phyloP scores from a whole-genome alignment of 92 coral and sea anemone species.

The Umimayanthus kanabou region DNA sequence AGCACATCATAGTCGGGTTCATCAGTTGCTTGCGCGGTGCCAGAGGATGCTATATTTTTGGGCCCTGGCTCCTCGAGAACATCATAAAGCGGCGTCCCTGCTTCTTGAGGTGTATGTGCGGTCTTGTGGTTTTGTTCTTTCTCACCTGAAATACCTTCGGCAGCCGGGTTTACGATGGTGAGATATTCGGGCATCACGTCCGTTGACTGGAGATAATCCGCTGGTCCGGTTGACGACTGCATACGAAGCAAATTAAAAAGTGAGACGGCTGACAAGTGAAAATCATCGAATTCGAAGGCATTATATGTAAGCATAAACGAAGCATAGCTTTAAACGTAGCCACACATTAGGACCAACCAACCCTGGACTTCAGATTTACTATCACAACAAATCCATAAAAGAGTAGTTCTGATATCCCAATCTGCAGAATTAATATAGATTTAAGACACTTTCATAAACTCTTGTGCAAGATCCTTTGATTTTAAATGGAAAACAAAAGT shows the following conservation, averaged over 20 bases:
- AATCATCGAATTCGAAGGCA: too few relatives aligned
- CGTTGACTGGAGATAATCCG: slow-evolving; percentile 15
- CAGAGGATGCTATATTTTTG: neutral
- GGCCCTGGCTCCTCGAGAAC: slow-evolving; percentile 13
- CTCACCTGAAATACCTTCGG: neutral
- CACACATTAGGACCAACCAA: too few relatives aligned
- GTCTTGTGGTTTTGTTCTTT: neutral
- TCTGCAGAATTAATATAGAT: too few relatives aligned
- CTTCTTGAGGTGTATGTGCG: neutral
- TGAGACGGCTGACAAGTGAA: neutral
- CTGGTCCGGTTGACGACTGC: slow-evolving; percentile 3
- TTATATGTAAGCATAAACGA: too few relatives aligned
- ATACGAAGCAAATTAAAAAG: neutral
- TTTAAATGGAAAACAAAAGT: too few relatives aligned
- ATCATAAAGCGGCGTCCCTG: slow-evolving; percentile 9
- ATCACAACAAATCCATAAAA: too few relatives aligned
- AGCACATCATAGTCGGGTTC: slow-evolving; percentile 42
- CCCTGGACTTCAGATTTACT: too few relatives aligned
- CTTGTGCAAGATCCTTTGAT: too few relatives aligned
- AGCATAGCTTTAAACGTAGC: too few relatives aligned
- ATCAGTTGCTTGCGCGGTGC: neutral
- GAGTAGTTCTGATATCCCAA: too few relatives aligned
- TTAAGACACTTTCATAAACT: too few relatives aligned
- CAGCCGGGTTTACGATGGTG: slow-evolving; percentile 24
- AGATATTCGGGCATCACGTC: slow-evolving; percentile 37